These are phyloP conservation scores for Stegodyphus dumicola DNA, from an alignment of 1,140 invertebrate genomes.

Conservation along the genomic window DNA sequence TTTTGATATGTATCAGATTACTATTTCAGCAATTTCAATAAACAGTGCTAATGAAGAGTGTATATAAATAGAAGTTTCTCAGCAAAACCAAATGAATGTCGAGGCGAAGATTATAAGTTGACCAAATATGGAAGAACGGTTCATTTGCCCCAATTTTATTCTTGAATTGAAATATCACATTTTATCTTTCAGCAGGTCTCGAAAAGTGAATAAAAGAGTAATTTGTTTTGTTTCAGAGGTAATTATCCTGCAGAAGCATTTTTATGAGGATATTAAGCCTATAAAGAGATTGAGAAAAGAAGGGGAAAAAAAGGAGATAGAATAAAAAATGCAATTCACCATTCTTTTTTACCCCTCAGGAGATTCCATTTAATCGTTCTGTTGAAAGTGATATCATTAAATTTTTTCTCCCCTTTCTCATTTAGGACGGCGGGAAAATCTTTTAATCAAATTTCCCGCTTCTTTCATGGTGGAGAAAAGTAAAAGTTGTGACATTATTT, in stretches of 20 bases:
- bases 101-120: too few relatives aligned
- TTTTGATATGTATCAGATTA: too few relatives aligned
- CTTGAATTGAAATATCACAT: conserved; percentile 24
- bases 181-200: conserved; percentile 34
- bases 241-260: conserved; percentile 43
- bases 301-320: conserved; percentile 2
- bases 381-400: conserved; percentile 48
- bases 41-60: too few relatives aligned
- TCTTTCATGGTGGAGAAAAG: not conserved
- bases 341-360: not conserved
- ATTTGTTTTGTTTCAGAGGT: conserved; percentile 57
- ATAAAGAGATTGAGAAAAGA: conserved; percentile 11
- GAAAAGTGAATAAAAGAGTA: conserved; percentile 58
- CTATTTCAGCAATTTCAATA: too few relatives aligned
- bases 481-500: conserved; percentile 15
- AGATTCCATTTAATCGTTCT: conserved; percentile 35
- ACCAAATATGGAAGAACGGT: too few relatives aligned
- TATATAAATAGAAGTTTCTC: too few relatives aligned
- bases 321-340: not conserved
- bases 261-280: conserved; percentile 53
- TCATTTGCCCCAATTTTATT: too few relatives aligned
- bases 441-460: conserved; percentile 33
- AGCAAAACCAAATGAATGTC: too few relatives aligned
- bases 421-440: conserved; percentile 23
- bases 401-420: conserved; percentile 29